These are phyloP conservation scores for Phrynosoma blainvillii DNA, from an alignment of 2,113 vertebrate genomes.

Conservation along the genomic window DNA sequence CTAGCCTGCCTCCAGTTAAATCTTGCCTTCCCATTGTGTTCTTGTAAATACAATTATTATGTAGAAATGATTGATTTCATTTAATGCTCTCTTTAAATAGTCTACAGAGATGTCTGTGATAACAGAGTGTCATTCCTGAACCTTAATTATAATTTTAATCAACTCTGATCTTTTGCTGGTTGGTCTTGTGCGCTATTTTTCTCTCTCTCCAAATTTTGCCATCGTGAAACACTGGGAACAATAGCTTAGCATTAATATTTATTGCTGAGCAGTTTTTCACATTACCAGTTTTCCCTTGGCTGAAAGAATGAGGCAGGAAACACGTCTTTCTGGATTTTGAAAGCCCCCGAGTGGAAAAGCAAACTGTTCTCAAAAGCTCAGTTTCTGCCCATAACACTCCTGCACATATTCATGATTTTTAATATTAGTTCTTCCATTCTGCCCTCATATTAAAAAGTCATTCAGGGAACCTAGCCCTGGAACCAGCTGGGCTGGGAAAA, in stretches of 20 bases:
- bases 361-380: neutral
- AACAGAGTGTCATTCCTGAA: conserved; percentile 50
- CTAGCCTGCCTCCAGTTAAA: conserved; percentile 66
- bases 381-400: neutral
- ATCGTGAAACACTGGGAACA: conserved; percentile 50
- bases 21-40: conserved; percentile 64
- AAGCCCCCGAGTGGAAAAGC: conserved; percentile 4
- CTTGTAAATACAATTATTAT: conserved; percentile 71
- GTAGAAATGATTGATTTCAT: conserved; percentile 68
- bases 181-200: conserved; percentile 67
- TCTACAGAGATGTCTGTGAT: conserved; percentile 64
- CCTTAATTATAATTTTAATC: conserved; percentile 78
- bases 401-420: neutral
- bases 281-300: conserved; percentile 11
- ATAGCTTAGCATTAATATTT: conserved; percentile 51
- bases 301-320: neutral
- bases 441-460: neutral
- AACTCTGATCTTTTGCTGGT: conserved; percentile 66
- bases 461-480: neutral
- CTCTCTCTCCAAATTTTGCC: conserved; percentile 41
- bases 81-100: conserved; percentile 57
- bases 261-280: conserved; percentile 57
- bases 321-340: conserved; percentile 36
- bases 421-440: neutral
- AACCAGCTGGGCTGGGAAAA: neutral